These are phyloP conservation scores for Melanogrammus aeglefinus DNA, from an alignment of 2,797 vertebrate genomes.

Conservation along the genomic window DNA sequence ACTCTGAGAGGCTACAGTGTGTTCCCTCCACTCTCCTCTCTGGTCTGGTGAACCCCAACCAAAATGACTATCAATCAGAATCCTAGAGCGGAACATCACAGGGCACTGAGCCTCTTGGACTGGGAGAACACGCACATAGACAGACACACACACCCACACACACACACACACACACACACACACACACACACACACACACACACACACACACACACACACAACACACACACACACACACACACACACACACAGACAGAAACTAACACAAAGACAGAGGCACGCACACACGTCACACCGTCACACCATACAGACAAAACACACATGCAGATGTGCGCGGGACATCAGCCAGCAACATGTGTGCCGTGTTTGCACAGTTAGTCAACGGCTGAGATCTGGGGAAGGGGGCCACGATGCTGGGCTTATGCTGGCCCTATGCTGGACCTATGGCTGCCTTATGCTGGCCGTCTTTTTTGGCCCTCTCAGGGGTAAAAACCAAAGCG, in stretches of 20 bases:
- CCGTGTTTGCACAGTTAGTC: constrained; percentile 56
- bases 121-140: constrained; percentile 29
- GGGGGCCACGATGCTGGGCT: constrained; percentile 41
- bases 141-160: constrained; percentile 9
- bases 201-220: constrained; percentile 39
- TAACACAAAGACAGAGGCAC: constrained; percentile 21
- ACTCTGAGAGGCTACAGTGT: constrained; percentile 26
- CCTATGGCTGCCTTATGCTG: too few species aligned
- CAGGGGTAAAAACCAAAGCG: neutral
- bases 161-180: constrained; percentile 24
- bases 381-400: constrained; percentile 49
- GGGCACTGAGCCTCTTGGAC: constrained; percentile 46
- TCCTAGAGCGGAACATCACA: constrained; percentile 57
- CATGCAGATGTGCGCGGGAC: constrained; percentile 39
- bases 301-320: constrained; percentile 52
- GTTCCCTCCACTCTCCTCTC: constrained; percentile 45
- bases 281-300: constrained; percentile 14
- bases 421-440: neutral
- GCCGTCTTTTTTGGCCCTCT: neutral
- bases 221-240: constrained; percentile 48
- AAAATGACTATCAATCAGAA: constrained; percentile 60
- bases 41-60: constrained; percentile 47
- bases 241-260: constrained; percentile 18
- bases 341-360: constrained; percentile 56
- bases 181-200: constrained; percentile 8